A percentile compares a stretch with the other conserved stretches of the same genome.
These are phyloP conservation scores for Formica aserva DNA, from an alignment of 2,888 invertebrate species.

Conservation along the genomic window DNA sequence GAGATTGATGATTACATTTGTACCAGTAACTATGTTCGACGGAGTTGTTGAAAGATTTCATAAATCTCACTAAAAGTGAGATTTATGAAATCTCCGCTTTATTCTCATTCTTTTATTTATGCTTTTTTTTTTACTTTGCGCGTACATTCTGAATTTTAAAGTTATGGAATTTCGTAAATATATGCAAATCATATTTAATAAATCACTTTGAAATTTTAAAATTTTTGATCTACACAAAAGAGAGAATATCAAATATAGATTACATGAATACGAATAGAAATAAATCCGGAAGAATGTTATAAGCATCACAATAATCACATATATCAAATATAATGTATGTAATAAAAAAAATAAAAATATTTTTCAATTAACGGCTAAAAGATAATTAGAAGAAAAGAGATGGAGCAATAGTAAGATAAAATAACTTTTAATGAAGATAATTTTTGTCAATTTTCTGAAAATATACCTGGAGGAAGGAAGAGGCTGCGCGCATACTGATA, in stretches of 20 bases:
- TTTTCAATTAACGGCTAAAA: not conserved
- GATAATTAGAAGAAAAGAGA: not conserved
- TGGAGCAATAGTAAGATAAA: not conserved
- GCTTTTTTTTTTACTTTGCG: not conserved
- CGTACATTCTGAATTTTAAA: not conserved
- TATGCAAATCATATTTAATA: not conserved
- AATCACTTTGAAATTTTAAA: not conserved
- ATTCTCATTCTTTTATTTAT: not conserved
- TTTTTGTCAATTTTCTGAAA: not conserved
- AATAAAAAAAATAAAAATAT: not conserved
- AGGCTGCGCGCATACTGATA: constrained; percentile 10
- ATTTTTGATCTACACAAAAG: not conserved
- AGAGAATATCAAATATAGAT: not conserved
- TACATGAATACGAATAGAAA: not conserved
- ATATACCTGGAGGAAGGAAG: not conserved
- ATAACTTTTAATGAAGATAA: too few relatives aligned
- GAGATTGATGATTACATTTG: constrained; percentile 3
- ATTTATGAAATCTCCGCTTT: not conserved
- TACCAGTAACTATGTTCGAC: not conserved
- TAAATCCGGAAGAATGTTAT: not conserved
- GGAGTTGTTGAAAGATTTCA: not conserved
- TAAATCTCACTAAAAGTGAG: not conserved
- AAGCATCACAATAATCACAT: not conserved
- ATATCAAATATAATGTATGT: not conserved
- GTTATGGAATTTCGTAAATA: constrained; percentile 4